These are phyloP conservation scores for Cephus pulcher DNA, from an alignment of 2,888 invertebrate genomes.

Conservation along the genomic window DNA sequence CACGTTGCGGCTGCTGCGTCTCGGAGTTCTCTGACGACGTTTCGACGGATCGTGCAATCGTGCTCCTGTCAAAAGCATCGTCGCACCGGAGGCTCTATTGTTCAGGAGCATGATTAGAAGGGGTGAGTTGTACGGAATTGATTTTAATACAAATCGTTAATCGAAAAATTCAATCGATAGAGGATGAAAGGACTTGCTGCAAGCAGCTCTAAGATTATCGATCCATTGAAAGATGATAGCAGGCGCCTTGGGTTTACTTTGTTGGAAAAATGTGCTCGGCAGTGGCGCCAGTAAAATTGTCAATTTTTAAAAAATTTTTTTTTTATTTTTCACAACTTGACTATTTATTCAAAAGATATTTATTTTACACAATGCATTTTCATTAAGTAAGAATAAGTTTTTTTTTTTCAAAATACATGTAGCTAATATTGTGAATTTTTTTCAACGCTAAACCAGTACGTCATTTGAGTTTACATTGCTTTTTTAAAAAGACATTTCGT, in stretches of 20 bases:
- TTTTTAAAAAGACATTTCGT: background rate
- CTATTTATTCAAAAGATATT: background rate
- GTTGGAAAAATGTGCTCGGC: background rate
- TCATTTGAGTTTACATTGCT: background rate
- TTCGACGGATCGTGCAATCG: background rate
- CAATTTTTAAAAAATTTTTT: background rate
- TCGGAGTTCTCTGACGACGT: constrained; percentile 31
- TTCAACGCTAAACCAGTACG: background rate
- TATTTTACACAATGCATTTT: background rate
- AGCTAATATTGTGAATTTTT: background rate
- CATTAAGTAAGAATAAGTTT: background rate
- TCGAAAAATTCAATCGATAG: background rate
- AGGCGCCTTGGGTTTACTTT: background rate
- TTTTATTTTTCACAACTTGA: background rate
- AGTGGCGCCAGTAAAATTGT: background rate
- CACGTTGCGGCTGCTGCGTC: constrained; percentile 31
- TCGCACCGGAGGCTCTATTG: background rate
- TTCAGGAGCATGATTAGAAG: background rate
- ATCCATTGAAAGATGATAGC: background rate
- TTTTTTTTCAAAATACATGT: background rate
- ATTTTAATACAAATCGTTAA: background rate
- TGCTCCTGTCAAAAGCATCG: background rate
- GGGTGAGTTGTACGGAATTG: background rate
- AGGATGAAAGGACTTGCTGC: background rate
- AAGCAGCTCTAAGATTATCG: background rate